These are phyloP conservation scores for Patiria miniata DNA, from an alignment of 35 echinoderm and acorn worm genomes.

Conservation along the genomic window DNA sequence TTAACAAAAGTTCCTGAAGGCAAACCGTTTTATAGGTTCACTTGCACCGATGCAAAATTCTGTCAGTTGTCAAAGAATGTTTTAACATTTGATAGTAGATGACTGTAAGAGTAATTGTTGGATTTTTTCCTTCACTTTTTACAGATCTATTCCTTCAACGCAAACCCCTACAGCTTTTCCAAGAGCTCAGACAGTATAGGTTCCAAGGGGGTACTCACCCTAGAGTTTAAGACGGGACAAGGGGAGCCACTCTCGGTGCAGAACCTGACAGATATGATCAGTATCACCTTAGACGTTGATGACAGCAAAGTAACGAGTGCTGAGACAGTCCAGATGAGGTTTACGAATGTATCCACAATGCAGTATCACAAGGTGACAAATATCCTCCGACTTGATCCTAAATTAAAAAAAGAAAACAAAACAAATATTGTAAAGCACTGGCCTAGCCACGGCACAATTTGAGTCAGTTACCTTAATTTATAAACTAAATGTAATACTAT, in stretches of 20 bases:
- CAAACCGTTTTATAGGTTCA: too few species aligned
- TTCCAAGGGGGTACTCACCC: not conserved
- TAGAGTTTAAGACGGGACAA: conserved; percentile 3
- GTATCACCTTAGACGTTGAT: not conserved
- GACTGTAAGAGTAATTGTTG: too few species aligned
- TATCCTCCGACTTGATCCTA: not conserved
- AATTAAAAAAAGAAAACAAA: not conserved
- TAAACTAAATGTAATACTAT: too few species aligned
- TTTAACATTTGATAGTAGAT: too few species aligned
- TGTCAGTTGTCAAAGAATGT: too few species aligned
- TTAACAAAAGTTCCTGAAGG: too few species aligned
- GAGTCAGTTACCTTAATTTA: too few species aligned
- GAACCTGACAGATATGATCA: conserved; percentile 15
- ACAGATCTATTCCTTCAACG: not conserved
- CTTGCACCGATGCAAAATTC: too few species aligned
- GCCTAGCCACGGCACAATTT: too few species aligned
- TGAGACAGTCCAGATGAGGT: not conserved
- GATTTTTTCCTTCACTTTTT: not conserved
- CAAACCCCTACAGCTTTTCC: conserved; percentile 46
- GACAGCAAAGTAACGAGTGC: not conserved
- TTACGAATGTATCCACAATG: conserved; percentile 9
- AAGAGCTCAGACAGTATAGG: not conserved
- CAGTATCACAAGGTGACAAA: conserved; percentile 23
- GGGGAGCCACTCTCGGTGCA: not conserved
- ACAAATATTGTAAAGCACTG: not conserved